Conservation (phyloP, 35 echinoderm and acorn worm genomes). For the Holothuria glaberrima region DNA sequence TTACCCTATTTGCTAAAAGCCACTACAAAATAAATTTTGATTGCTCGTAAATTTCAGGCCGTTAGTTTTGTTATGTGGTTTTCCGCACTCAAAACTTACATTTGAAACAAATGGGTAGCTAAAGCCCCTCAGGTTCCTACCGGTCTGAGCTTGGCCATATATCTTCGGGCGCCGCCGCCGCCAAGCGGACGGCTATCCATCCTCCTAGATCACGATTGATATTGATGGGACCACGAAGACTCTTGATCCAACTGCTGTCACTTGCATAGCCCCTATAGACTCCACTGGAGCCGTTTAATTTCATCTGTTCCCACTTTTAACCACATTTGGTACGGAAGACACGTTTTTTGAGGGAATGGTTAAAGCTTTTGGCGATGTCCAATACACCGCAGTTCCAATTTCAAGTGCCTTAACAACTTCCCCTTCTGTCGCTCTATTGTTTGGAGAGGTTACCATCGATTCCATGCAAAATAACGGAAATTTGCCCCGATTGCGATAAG, state of each 20-base stretch:
- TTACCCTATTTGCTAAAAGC: too few relatives aligned
- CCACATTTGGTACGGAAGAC: conserved; percentile 45
- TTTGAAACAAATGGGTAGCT: neutral
- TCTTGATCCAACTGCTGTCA: too few relatives aligned
- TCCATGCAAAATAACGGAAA: conserved; percentile 41
- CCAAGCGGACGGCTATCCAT: neutral
- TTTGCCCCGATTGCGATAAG: conserved; percentile 59
- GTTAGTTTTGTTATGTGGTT: too few relatives aligned
- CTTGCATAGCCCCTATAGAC: too few relatives aligned
- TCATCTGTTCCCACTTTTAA: conserved; percentile 9
- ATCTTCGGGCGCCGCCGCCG: conserved; percentile 47
- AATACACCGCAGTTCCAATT: conserved; percentile 51
- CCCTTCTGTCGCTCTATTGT: conserved; percentile 33
- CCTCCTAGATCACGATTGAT: neutral
- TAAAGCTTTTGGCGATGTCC: conserved; percentile 16
- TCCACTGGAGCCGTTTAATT: too few relatives aligned
- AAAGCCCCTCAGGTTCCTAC: neutral
- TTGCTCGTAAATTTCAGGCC: too few relatives aligned
- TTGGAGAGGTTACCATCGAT: conserved; percentile 18
- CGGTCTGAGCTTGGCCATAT: neutral
- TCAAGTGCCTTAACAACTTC: conserved; percentile 50
- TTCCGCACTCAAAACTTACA: too few relatives aligned
- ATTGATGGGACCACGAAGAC: too few relatives aligned
- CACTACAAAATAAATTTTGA: too few relatives aligned
- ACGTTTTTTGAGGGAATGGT: conserved; percentile 54